Base-by-base conservation (phyloP, 2,888 invertebrate genomes). In the Pseudococcus longispinus region DNA sequence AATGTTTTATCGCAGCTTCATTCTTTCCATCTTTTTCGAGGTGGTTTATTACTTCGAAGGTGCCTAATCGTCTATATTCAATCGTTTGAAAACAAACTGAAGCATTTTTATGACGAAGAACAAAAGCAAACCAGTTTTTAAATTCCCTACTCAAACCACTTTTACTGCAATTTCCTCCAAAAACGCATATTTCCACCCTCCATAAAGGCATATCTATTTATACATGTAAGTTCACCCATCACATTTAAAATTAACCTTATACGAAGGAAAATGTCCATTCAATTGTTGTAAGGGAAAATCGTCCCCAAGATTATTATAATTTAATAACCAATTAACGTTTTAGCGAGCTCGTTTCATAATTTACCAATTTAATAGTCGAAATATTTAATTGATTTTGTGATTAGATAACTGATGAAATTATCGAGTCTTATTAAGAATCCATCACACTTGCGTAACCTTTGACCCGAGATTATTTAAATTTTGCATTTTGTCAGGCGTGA, bases 331-430 rank as follows among this genome's bases (percentile, higher is more conserved):
- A 60, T 60, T 23, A 60, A 60, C 9, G 23, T 60, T 20, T 60
- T 23, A 23, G 1, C 60, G 9, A 60, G 23, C 60, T 60, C 23
- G 60, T 60, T 60, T 23, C 13, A 60, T 8, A 60, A 60, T 60
- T 60, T 23, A 9, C 20, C 20, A 60, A 9, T 23, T 60, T 70
- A 70, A 70, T 29, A 23, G 70, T 70, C 29, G 29, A 65, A 13
- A 29, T 70, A 20, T 70, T 70, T 70, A 18, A 70, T 70, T 29
- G 70, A 70, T 70, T 70, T 70, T 70, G n/a, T 70, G 70, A 26
- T 29, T 29, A 18, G 9, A 70, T 29, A 5, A 70, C 29, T 29
- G 70, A 29, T 60, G 23, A 55, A 60, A 60, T 60, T 60, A 60
- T 23, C 2, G 60, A 60, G 13, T 70, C 70, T 65, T 65, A 65